Percentiles rank a stretch among this genome's conserved stretches.
These are phyloP conservation scores for Todiramphus saurophagus DNA, from an alignment of 2,113 vertebrate species.

Conservation along the genomic window DNA sequence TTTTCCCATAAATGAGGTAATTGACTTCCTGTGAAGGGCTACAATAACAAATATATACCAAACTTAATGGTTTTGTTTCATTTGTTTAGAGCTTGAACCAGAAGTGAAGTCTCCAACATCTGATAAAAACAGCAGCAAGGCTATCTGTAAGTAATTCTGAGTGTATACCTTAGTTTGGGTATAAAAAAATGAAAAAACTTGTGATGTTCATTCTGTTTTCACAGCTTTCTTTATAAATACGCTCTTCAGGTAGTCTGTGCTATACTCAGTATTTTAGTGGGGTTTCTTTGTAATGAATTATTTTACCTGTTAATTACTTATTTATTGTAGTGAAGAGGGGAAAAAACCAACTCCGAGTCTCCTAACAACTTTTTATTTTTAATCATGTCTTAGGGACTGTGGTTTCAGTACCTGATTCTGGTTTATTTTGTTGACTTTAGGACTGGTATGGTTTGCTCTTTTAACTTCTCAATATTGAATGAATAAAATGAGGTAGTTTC, in stretches of 20 bases:
- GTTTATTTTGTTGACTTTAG: not conserved
- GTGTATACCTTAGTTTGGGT: not conserved
- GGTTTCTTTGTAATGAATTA: not conserved
- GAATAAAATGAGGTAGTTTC: not conserved
- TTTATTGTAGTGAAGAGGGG: not conserved
- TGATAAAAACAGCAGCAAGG: slow-evolving; percentile 83
- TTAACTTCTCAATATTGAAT: not conserved
- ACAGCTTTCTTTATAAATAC: not conserved
- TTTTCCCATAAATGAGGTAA: not conserved
- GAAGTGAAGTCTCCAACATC: slow-evolving; percentile 80
- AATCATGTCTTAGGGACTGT: not conserved
- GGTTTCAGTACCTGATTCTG: not conserved
- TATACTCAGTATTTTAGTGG: not conserved
- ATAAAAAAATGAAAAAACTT: not conserved
- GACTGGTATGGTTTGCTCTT: not conserved
- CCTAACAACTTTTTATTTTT: not conserved
- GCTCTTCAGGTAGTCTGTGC: not conserved
- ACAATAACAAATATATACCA: not conserved
- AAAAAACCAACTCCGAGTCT: not conserved
- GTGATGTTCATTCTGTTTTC: not conserved
- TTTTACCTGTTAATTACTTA: not conserved
- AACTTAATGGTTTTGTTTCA: slow-evolving; percentile 2
- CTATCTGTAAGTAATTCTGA: slow-evolving; percentile 80
- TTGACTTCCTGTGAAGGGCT: not conserved
- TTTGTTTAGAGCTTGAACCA: slow-evolving; percentile 77